Percentiles rank a stretch among this genome's conserved stretches.
These are phyloP conservation scores for Nothocercus nigrocapillus DNA, from an alignment of 2,113 vertebrate species.

Conservation along the genomic window DNA sequence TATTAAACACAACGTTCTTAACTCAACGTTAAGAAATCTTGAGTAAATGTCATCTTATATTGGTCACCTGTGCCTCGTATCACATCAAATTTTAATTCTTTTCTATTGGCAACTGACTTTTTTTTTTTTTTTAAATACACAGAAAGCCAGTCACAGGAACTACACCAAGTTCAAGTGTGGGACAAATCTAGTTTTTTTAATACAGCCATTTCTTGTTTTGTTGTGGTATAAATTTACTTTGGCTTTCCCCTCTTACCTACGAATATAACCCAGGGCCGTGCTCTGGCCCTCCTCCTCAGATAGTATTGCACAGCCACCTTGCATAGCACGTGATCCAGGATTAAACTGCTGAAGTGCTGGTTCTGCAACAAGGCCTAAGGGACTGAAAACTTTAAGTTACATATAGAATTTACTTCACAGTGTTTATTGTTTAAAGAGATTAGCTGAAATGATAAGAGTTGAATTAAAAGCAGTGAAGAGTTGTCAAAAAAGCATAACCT, in stretches of 20 bases:
- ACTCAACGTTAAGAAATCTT: not conserved
- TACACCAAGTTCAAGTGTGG: not conserved
- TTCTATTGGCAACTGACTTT: not conserved
- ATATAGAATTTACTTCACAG: not conserved
- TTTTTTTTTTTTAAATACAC: not conserved
- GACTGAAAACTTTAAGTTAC: not conserved
- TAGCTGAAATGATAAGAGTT: not conserved
- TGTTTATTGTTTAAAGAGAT: not conserved
- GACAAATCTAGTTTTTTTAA: not conserved
- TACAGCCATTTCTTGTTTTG: not conserved
- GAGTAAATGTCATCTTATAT: not conserved
- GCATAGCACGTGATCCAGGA: not conserved
- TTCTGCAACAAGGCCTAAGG: not conserved
- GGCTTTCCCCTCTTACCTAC: not conserved
- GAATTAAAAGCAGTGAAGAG: not conserved
- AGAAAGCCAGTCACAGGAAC: not conserved
- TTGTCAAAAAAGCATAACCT: rapidly evolving
- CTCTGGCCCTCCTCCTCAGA: not conserved
- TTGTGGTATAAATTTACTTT: not conserved
- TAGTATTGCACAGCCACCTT: not conserved
- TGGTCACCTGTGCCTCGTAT: not conserved
- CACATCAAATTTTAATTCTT: not conserved
- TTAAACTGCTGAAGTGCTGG: not conserved
- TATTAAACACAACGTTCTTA: not conserved
- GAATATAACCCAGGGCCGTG: not conserved